phyloP scores from a whole-genome alignment of 2,113 vertebrate species.

The Sceloporus tristichus region DNA sequence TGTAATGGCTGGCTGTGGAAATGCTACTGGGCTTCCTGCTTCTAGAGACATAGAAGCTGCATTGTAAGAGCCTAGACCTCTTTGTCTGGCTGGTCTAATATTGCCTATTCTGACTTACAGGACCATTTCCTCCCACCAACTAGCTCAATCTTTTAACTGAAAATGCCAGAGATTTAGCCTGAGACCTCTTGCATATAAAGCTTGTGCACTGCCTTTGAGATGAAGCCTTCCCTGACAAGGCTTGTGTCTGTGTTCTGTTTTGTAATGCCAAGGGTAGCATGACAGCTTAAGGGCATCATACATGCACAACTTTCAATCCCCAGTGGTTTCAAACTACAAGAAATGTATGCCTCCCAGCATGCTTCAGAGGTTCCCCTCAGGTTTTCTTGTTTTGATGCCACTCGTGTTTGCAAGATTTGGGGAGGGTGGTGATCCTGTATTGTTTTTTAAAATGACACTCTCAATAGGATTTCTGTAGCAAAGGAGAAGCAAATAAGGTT shows the following conservation, averaged over 20 bases:
- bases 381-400: not conserved
- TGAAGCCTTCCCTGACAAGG: not conserved
- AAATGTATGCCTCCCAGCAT: not conserved
- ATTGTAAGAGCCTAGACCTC: not conserved
- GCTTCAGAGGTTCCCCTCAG: not conserved
- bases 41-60: not conserved
- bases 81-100: not conserved
- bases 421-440: not conserved
- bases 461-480: not conserved
- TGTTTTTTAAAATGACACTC: not conserved
- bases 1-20: not conserved
- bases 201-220: not conserved
- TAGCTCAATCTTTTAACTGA: not conserved
- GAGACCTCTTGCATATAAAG: not conserved
- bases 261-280: not conserved
- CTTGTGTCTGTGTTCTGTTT: not conserved
- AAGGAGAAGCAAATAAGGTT: fast-evolving
- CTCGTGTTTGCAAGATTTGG: fast-evolving
- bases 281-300: not conserved
- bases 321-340: not conserved
- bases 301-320: not conserved
- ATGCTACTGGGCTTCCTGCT: not conserved
- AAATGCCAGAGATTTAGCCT: not conserved
- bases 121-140: not conserved
- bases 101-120: not conserved